Base-by-base conservation (phyloP, 2,888 invertebrate species). In the Capitulum mitella region DNA sequence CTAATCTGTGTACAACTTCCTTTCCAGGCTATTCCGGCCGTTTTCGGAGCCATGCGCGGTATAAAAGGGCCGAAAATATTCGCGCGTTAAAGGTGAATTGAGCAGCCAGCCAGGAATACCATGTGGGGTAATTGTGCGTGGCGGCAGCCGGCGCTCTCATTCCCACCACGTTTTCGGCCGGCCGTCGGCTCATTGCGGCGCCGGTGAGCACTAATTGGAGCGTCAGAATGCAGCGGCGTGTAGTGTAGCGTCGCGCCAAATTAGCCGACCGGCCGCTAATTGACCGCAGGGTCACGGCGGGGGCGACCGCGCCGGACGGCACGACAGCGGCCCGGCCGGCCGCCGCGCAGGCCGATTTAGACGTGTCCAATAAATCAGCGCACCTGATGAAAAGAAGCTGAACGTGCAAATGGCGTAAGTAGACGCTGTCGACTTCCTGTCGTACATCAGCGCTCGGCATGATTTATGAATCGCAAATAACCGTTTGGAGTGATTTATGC, bases 311-410 rank as follows among this genome's bases (percentile, higher is more conserved):
- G 58, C 29, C 58, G 58, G 58, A 10, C 58, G 29, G 58, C 58
- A 29, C 58, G n/a, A n/a, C 58, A 58, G 10, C 58, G n/a, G 10
- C 58, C 3, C 58, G 10, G 3, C 2, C n/a, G 58, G 22, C 58
- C 43, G 43, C 43, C 51, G 22, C 46, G 51, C 22, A 0, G 22
- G 58, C 29, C 58, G 58, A 58, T 58, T 58, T 58, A 58, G 29
- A 94, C 90, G 84, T 94, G 94, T 81, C 43, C 93, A 90, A 82
- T 16, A 79, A 78, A 58, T 58, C 58, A 22, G 8, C 58, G 29
- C 58, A 29, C 22, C 58, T 58, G 58, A 58, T 58, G 58, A 58
- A 58, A 58, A 58, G 43, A 43, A 43, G 5, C 43, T 43, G 43
- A 43, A 43, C 43, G 58, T 58, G 58, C 58, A 58, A 58, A 58